Conservation (phyloP, 2,888 invertebrate genomes). For the Drosophila lacicola region DNA sequence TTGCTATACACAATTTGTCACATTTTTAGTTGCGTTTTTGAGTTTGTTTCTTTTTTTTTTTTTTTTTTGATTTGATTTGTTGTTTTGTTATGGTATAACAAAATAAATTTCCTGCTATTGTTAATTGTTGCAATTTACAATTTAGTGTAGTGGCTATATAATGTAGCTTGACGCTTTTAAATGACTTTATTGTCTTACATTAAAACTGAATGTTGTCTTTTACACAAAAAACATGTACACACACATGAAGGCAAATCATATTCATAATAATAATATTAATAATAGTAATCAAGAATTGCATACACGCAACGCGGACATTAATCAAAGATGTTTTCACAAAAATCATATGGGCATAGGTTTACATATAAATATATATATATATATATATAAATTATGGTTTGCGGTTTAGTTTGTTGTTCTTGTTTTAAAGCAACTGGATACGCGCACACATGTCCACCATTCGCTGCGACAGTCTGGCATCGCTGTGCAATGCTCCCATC, state of each 20-base stretch:
- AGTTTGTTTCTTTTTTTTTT: constrained; percentile 15
- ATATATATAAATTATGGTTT: constrained; percentile 31
- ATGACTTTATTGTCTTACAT: constrained; percentile 66
- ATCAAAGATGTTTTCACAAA: constrained; percentile 28
- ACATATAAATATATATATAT: constrained; percentile 32
- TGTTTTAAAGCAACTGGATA: constrained; percentile 30
- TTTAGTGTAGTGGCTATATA: constrained; percentile 36
- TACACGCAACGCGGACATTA: constrained; percentile 36
- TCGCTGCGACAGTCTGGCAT: constrained; percentile 26
- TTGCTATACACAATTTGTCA: constrained; percentile 54
- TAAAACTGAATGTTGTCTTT: constrained; percentile 62
- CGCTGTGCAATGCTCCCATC: constrained; percentile 15
- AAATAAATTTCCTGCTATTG: constrained; percentile 36
- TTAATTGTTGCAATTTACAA: constrained; percentile 55
- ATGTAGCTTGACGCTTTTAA: constrained; percentile 40
- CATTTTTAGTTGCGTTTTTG: constrained; percentile 44
- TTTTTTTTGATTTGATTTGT: constrained; percentile 5
- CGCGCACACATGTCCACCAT: constrained; percentile 8
- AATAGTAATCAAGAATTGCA: constrained; percentile 38
- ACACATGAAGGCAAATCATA: constrained; percentile 40
- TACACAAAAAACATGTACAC: constrained; percentile 50
- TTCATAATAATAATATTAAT: constrained; percentile 38
- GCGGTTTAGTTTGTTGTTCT: constrained; percentile 3
- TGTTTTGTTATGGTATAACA: constrained; percentile 2
- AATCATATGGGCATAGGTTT: constrained; percentile 22